Percentiles rank a stretch among this genome's conserved stretches.
Conservation (phyloP, 2,113 vertebrate genomes). For the Varanus salvator region DNA sequence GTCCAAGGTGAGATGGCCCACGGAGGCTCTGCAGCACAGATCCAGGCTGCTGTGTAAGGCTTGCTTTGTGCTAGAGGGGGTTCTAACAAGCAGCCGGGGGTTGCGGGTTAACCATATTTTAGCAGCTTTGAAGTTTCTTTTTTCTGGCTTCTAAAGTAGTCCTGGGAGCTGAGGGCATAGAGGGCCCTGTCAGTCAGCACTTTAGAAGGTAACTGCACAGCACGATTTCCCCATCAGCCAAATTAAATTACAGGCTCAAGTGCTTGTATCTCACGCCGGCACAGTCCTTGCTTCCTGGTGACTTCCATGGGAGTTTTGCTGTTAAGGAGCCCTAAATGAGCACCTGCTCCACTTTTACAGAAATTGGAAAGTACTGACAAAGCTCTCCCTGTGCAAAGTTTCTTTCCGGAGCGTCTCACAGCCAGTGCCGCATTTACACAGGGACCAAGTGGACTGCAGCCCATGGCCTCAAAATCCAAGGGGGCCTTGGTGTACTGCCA, state of each 20-base stretch:
- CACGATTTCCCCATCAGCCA: constrained; percentile 1
- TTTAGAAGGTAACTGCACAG: constrained; percentile 3
- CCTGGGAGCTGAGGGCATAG: constrained; percentile 2
- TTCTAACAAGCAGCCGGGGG: neutral
- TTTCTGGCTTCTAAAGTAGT: constrained; percentile 9
- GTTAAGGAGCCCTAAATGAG: neutral
- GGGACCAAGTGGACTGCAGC: too few relatives aligned
- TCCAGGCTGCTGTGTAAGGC: neutral
- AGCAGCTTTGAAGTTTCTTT: neutral
- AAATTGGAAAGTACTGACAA: constrained; percentile 18
- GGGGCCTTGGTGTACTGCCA: too few relatives aligned
- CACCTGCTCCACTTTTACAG: neutral
- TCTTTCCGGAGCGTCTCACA: neutral
- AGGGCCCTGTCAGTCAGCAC: constrained; percentile 8
- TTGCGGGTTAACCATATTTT: neutral
- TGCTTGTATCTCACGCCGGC: neutral
- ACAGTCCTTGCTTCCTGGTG: neutral
- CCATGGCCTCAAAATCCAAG: too few relatives aligned
- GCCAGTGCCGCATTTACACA: neutral
- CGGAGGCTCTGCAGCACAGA: neutral
- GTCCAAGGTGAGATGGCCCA: neutral
- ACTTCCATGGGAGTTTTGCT: neutral
- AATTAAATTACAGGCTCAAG: neutral
- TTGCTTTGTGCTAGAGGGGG: neutral
- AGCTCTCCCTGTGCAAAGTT: neutral